Base-by-base conservation (phyloP, 2,113 vertebrate species). In the Semnopithecus entellus region DNA sequence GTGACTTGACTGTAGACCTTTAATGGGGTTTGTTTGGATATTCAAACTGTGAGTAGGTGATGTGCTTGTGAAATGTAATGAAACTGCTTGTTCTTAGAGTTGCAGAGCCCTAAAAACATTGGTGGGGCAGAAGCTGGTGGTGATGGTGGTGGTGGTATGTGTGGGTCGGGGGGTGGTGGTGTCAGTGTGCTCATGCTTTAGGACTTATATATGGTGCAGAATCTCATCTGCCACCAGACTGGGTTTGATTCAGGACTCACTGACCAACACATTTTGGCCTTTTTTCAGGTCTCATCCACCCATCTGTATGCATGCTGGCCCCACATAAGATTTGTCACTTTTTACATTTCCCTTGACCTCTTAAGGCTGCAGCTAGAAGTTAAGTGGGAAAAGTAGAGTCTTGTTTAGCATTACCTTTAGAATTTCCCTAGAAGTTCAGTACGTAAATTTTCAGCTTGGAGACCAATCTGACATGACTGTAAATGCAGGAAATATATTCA, bases 51-150 rank as follows among this genome's bases (percentile, higher is more conserved):
- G 96, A 98, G 97, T 97, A 72, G 85, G 91, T 94, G 96, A 97
- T 98, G 95, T 97, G 98, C 97, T 98, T 98, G 96, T 97, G 6
- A 98, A 97, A 97, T 99, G 97, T 97, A 95, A 98, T 97, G 97
- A 98, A 98, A 98, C 97, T 98, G 98, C 94, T 98, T 97, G 97
- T 97, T 87, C 97, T 98, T 97, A 98, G 98, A 97, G 75, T 92
- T 92, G 89, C 96, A 95, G 97, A 98, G 97, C 94, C 96, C 97
- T 94, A 83, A 14, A 64, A 79, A 96, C 95, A 94, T 94, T 96
- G 95, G 97, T 3, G 32, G 87, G 83, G 76, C 66, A 87, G 92
- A 73, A 90, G 80, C 66, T 80, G 76, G 17, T 43, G 32, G 11
- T 70, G 80, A 97, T 92, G 88, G 30, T 30, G 80, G 97, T 92